phyloP scores from a whole-genome alignment of 2,797 vertebrate species.

The Euphonia xanthogaster region DNA sequence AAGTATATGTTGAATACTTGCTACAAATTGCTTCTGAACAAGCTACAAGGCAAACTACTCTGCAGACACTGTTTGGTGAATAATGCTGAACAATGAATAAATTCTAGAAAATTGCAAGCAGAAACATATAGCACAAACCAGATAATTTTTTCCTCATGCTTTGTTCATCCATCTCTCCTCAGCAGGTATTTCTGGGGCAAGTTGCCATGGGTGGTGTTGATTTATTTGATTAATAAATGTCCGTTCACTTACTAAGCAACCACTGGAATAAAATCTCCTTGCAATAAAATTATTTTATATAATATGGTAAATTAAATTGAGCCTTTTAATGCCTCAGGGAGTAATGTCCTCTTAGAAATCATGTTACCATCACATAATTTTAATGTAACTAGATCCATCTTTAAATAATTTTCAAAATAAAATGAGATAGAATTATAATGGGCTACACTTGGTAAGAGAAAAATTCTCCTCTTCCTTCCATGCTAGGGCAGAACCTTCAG shows the following conservation, averaged over 20 bases:
- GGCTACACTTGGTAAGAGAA: constrained; percentile 57
- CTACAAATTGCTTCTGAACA: background rate
- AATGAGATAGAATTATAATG: constrained; percentile 64
- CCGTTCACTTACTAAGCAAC: background rate
- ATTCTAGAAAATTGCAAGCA: constrained; percentile 6
- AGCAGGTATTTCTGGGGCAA: constrained; percentile 36
- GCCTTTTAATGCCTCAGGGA: background rate
- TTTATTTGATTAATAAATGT: constrained; percentile 60
- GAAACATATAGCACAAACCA: background rate
- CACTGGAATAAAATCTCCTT: background rate
- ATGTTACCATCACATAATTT: background rate
- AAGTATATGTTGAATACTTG: background rate
- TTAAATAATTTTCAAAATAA: constrained; percentile 67
- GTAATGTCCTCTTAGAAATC: constrained; percentile 29
- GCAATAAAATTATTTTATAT: constrained; percentile 18
- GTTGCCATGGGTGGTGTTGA: constrained; percentile 21
- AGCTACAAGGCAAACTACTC: background rate
- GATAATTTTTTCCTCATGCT: constrained; percentile 42
- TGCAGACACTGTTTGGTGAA: background rate
- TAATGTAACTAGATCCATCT: constrained; percentile 60
- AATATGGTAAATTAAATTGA: constrained; percentile 16
- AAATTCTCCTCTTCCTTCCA: constrained; percentile 12
- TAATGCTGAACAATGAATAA: background rate
- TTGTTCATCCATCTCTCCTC: constrained; percentile 15
- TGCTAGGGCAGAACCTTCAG: constrained; percentile 31